A percentile compares a stretch with the other conserved stretches of the same genome.
Evolutionary conservation across 2,797 vertebrate species (phyloP).

Genomic region (Leptoclinus maculatus): DNA sequence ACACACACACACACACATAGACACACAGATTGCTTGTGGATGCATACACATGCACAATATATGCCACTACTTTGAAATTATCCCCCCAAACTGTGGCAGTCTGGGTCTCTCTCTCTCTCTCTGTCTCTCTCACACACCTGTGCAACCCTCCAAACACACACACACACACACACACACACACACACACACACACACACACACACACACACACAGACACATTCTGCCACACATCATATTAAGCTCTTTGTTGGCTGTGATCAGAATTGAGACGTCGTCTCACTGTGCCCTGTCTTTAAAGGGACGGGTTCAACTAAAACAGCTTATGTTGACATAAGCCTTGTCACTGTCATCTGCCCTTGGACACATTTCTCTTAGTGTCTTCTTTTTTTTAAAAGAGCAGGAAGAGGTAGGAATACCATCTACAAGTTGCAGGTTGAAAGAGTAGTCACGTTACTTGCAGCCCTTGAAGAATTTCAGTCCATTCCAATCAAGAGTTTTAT

Average conservation of each 20-base stretch:
- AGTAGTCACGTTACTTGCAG: slow-evolving; percentile 9
- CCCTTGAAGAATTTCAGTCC: slow-evolving; percentile 5
- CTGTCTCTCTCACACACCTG: slow-evolving; percentile 40
- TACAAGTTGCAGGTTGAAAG: slow-evolving; percentile 36
- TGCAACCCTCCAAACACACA: slow-evolving; percentile 33
- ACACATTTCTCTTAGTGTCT: slow-evolving; percentile 33
- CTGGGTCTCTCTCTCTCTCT: slow-evolving; percentile 43
- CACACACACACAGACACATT: slow-evolving; percentile 40
- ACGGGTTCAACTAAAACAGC: slow-evolving; percentile 50
- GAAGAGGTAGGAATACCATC: slow-evolving; percentile 22
- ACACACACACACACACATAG: slow-evolving; percentile 19
- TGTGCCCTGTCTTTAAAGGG: slow-evolving; percentile 55
- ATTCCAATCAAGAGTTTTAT: slow-evolving; percentile 1
- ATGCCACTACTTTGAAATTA: slow-evolving; percentile 56
- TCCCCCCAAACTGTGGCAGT: slow-evolving; percentile 57
- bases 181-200: slow-evolving; percentile 45
- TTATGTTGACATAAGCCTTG: slow-evolving; percentile 27
- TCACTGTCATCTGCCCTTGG: slow-evolving; percentile 25
- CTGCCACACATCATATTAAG: slow-evolving; percentile 58
- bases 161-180: slow-evolving; percentile 44
- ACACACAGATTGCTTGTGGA: slow-evolving; percentile 61
- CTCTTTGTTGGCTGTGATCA: slow-evolving; percentile 64
- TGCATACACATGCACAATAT: slow-evolving; percentile 62
- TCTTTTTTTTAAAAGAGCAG: slow-evolving; percentile 24
- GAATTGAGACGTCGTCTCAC: slow-evolving; percentile 63